Base-by-base conservation (phyloP, 2,888 invertebrate species). In the Chymomyza caudatula region DNA sequence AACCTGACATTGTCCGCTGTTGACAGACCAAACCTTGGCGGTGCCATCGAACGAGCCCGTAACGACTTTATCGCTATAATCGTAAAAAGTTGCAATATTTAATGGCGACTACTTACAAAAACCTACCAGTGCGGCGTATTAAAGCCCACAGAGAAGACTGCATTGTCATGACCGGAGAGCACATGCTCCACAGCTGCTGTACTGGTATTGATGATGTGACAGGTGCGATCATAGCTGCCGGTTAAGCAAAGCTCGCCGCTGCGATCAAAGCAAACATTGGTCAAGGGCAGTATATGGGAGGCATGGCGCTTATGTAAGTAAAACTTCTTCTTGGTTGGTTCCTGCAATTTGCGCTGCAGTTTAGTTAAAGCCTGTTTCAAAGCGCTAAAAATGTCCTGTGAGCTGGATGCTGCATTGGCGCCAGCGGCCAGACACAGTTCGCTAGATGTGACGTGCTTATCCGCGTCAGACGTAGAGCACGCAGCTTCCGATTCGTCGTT, bases 21-120 rank as follows among this genome's bases (percentile, higher is more conserved):
- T 91, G 0, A 94, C 92, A 62, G 94, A 93, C 96, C 96, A 96
- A 44, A 96, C 90, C 77, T 93, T 93, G 0, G 94, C 94, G 0
- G 95, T 94, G 88, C 94, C 95, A 89, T 96, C 96, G 82, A 96
- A 95, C 0, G 96, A 96, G 3, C 94, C 95, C 0, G 96, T 96
- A 75, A 96, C 90, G 5, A 96, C 92, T 85, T 93, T 92, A 78
- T 95, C 92, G 70, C 95, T 95, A 85, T n/a, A 11, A 17, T 44
- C 25, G 53, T 78, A 42, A 8, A 22, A 22, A 8, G 2, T 15
- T 3, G n/a, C n/a, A n/a, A n/a, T n/a, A n/a, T n/a, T n/a, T n/a
- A n/a, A n/a, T n/a, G 23, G 17, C 0, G 20, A 15, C 47, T 15
- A 55, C 20, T 51, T 20, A 11, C 2, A 0, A 8, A 8, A 37